Evolutionary conservation across 1,140 invertebrate species (phyloP), one percentile per base, ranked within the genome.

Genomic region (Eciton burchellii): DNA sequence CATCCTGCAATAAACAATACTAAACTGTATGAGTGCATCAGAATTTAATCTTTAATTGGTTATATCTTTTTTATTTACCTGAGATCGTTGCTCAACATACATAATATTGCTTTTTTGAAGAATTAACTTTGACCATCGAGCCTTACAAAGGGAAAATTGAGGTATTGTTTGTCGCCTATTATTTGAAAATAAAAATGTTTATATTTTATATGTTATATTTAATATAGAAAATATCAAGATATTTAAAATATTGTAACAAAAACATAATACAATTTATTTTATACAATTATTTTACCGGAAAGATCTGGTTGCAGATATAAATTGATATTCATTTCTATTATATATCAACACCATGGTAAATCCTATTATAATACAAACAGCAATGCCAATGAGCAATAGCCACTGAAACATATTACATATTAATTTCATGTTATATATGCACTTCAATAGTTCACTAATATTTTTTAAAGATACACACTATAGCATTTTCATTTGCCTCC

Each of bases 31-130:
- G 5, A 26, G 52, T 59, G 14, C 24, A 81, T 49, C 24, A 5
- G 52, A 41, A 41, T 52, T 65, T 21, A 2, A 4, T 74, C 35
- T 77, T 0, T 4, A 29, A 3, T 24, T 24, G 35, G 43, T 71
- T 72, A 26, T 79, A 60, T 66, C 88, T 21, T 54, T 72, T 45
- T 12, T 6, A 77, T 70, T 93, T 92, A 95, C 95, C 91, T 94
- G 92, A 83, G 93, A 93, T 85, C 94, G 92, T 66, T 93, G 92
- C 57, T 94, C 93, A 0, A 94, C 91, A 70, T 96, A 95, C 1
- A 95, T 72, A 74, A 91, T 83, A 65, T 94, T 94, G 0, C 85
- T 83, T 45, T 89, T 90, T 12, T 88, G 90, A 19, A 92, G 68
- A 26, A 91, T 72, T 2, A 90, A 35, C 76, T 92, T 85, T 16